These are phyloP conservation scores for Metallyticus violacea DNA, from an alignment of 2,888 invertebrate genomes.

Conservation along the genomic window DNA sequence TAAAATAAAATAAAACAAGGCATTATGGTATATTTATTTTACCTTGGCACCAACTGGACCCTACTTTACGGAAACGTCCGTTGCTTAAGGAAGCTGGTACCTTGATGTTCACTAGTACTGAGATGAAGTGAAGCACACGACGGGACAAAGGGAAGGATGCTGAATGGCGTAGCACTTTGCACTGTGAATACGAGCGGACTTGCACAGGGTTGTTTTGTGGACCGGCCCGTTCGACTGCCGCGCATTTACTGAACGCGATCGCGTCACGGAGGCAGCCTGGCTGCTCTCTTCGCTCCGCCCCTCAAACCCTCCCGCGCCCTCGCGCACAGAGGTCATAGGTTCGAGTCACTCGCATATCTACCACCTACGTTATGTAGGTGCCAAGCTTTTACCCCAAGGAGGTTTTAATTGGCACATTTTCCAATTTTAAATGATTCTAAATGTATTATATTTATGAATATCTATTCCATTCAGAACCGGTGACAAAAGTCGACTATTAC, in stretches of 20 bases:
- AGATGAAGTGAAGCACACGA: neutral
- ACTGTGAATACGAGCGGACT: neutral
- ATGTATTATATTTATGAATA: no score
- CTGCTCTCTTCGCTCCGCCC: neutral
- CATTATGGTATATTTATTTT: neutral
- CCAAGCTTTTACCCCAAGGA: neutral
- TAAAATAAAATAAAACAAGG: neutral
- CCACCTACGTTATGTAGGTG: neutral
- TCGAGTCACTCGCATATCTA: neutral
- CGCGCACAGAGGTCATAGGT: neutral
- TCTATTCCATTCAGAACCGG: no score
- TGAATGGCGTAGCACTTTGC: neutral
- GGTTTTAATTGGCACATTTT: no score
- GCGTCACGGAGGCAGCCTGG: neutral
- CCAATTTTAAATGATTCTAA: no score
- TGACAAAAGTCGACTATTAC: no score
- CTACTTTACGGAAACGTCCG: neutral
- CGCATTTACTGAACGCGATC: neutral
- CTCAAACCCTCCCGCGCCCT: neutral
- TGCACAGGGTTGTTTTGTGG: neutral
- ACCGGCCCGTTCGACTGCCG: neutral
- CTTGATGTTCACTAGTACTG: neutral
- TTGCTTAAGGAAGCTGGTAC: neutral
- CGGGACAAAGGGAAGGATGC: neutral
- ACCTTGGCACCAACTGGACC: neutral